Conservation (phyloP, 2,797 vertebrate genomes). For the Tiaroga cobitis region DNA sequence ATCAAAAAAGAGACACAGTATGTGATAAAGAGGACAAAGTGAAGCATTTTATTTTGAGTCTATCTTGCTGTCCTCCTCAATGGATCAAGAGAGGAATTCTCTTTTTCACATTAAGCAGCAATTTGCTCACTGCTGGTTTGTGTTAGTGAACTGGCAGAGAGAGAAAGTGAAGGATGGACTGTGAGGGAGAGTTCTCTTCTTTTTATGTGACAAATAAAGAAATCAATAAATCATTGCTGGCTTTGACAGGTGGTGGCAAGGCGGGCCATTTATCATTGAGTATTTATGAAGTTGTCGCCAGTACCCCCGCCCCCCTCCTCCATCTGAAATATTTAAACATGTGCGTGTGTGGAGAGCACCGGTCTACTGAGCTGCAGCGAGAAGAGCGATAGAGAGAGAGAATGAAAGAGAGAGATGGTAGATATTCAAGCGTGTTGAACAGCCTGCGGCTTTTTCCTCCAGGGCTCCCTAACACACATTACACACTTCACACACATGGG, state of each 20-base stretch:
- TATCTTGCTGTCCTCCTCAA: constrained; percentile 28
- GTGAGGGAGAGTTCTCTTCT: constrained; percentile 62
- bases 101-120: constrained; percentile 62
- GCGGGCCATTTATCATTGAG: constrained; percentile 75
- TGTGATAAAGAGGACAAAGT: constrained; percentile 26
- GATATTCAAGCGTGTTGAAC: constrained; percentile 55
- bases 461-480: constrained; percentile 58
- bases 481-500: constrained; percentile 62
- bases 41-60: constrained; percentile 43
- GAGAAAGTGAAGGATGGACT: constrained; percentile 43
- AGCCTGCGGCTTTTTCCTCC: constrained; percentile 62
- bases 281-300: constrained; percentile 78
- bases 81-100: constrained; percentile 56
- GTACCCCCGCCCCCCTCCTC: constrained; percentile 58
- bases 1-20: constrained; percentile 14
- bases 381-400: constrained; percentile 37
- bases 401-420: background rate
- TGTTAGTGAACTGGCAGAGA: constrained; percentile 50
- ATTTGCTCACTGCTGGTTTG: constrained; percentile 62
- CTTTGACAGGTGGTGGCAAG: constrained; percentile 74
- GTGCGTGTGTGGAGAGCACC: constrained; percentile 74
- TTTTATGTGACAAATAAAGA: constrained; percentile 82
- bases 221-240: constrained; percentile 82
- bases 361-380: constrained; percentile 64
- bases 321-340: constrained; percentile 80